Evolutionary conservation across 2,113 vertebrate genomes (phyloP).

Genomic region (Alligator mississippiensis): DNA sequence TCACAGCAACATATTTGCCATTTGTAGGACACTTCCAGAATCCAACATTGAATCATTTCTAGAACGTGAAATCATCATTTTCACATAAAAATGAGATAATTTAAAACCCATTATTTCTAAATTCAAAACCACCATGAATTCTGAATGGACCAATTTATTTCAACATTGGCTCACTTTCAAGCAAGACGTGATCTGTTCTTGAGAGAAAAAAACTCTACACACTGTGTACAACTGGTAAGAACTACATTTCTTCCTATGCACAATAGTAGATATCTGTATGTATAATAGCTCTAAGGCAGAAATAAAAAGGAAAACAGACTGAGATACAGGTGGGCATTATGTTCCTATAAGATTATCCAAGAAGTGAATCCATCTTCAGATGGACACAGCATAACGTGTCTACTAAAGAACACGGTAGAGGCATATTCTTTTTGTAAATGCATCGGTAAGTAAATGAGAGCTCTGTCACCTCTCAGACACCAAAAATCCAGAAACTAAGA

Average conservation of each 20-base stretch:
- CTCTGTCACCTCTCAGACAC: background rate
- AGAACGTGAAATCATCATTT: background rate
- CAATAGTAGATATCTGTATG: background rate
- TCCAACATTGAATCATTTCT: background rate
- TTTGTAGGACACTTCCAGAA: background rate
- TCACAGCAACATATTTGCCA: background rate
- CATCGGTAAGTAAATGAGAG: background rate
- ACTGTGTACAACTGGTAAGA: background rate
- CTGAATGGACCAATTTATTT: background rate
- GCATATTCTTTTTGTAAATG: background rate
- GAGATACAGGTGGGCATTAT: background rate
- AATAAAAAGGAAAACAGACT: background rate
- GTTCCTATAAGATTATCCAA: background rate
- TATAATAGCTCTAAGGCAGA: background rate
- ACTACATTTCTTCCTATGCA: background rate
- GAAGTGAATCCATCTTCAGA: background rate
- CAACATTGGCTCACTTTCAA: background rate
- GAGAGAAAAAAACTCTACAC: background rate
- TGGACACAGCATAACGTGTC: background rate
- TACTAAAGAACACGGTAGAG: background rate
- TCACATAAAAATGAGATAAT: background rate
- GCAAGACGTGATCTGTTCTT: background rate
- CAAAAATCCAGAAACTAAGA: background rate
- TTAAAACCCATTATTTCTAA: constrained; percentile 3
- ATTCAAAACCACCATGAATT: constrained; percentile 8